A percentile compares a stretch with the other conserved stretches of the same genome.
Evolutionary conservation across 2,888 invertebrate genomes (phyloP).

Genomic region (Panorpa germanica): DNA sequence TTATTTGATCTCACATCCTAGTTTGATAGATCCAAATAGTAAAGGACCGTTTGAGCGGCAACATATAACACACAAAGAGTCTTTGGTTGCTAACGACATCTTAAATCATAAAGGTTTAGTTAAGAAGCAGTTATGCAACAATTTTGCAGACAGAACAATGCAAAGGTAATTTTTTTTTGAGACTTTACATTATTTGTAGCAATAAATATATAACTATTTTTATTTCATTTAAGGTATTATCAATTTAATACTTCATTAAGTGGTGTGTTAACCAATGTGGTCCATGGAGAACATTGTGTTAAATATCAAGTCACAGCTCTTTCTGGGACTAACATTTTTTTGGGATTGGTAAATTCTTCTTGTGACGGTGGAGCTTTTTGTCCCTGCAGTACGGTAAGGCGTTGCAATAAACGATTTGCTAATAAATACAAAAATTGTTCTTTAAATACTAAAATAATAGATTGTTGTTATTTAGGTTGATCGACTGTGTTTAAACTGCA

Average conservation of each 20-base stretch:
- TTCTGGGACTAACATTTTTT: slow-evolving; percentile 72
- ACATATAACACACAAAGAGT: slow-evolving; percentile 82
- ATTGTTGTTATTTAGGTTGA: no score
- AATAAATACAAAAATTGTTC: slow-evolving; percentile 1
- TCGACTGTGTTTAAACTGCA: slow-evolving; percentile 76
- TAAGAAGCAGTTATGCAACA: slow-evolving; percentile 65
- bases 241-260: slow-evolving; percentile 64
- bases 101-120: slow-evolving; percentile 70
- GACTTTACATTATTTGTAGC: background rate
- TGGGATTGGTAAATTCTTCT: slow-evolving; percentile 75
- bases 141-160: slow-evolving; percentile 67
- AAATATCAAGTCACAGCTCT: slow-evolving; percentile 69
- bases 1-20: slow-evolving; percentile 74
- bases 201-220: background rate
- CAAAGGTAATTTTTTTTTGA: slow-evolving; percentile 44
- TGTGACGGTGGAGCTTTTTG: slow-evolving; percentile 74
- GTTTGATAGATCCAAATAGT: slow-evolving; percentile 46
- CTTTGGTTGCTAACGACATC: slow-evolving; percentile 76
- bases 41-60: slow-evolving; percentile 57
- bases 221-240: slow-evolving; percentile 13
- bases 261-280: slow-evolving; percentile 60
- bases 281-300: slow-evolving; percentile 74
- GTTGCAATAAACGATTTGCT: background rate
- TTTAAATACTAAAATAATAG: slow-evolving; percentile 11
- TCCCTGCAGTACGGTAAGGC: slow-evolving; percentile 66